Evolutionary conservation across 1,140 invertebrate species (phyloP), one percentile per base, ranked within the genome.

Genomic region (Saccostrea glomerata): DNA sequence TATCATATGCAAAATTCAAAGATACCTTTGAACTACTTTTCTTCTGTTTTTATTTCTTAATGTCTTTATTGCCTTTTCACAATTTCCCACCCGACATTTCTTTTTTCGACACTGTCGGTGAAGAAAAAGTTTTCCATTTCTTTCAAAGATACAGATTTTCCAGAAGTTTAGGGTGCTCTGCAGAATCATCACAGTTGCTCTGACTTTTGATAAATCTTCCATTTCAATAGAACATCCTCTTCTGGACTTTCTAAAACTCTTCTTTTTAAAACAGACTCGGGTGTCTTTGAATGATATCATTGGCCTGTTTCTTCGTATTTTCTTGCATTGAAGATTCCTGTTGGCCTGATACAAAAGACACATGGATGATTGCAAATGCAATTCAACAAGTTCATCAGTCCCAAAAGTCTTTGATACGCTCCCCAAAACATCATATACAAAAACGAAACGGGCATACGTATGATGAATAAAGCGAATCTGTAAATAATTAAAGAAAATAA

Each of bases 391-490:
- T 25, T 0, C 11, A 2, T 36, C 25, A 77, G 15, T 77, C 9
- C 1, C 11, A 77, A 13, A 12, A 17, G 15, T 11, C 2, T 30
- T 12, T 12, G 13, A 23, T 30, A 36, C 25, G 23, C 23, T 30
- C 15, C 36, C 25, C 0, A 77, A 25, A 25, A 77, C 25, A 30
- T 77, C 11, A 77, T 77, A 36, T 77, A 11, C 23, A 36, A 77
- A 30, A 3, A 11, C 30, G 13, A 77, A 77, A 36, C 25, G 23
- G 11, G 23, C 70, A 77, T 77, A 77, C 4, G 25, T 77, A 13
- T 77, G 23, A 77, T 77, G 70, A 36, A 77, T 77, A 25, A 77
- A 77, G 13, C 70, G 23, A 77, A 36, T 36, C 70, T 77, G 25
- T 15, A 30, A n/a, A 17, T 20, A 63, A 63, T 63, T 3, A 63